Evolutionary conservation across 2,797 vertebrate species (phyloP).

Genomic region (Danio tinwini): DNA sequence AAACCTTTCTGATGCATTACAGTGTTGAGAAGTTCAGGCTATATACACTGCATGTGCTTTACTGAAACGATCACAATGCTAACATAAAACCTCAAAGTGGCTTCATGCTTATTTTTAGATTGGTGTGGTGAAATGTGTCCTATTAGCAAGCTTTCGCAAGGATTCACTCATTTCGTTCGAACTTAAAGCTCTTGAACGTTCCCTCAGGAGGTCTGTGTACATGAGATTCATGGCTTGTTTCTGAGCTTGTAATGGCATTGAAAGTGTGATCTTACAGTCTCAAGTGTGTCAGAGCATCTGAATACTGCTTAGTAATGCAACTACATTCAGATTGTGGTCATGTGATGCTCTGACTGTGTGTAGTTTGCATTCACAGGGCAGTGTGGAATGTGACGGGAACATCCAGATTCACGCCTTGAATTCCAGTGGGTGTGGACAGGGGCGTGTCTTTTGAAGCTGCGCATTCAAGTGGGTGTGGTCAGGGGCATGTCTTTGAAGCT

Average conservation of each 20-base stretch:
- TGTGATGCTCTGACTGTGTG: background rate
- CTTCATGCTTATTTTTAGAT: no score
- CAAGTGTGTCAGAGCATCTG: background rate
- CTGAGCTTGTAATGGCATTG: background rate
- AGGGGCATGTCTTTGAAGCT: conserved; percentile 58
- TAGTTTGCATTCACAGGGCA: background rate
- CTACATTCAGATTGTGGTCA: background rate
- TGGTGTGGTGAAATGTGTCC: no score
- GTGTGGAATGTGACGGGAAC: conserved; percentile 1
- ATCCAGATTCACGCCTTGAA: conserved; percentile 1
- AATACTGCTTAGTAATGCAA: background rate
- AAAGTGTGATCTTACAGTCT: background rate
- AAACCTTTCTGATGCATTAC: background rate
- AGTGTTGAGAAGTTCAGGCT: background rate
- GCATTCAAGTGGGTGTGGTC: conserved; percentile 49
- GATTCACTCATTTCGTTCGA: background rate
- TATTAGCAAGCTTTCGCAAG: no score
- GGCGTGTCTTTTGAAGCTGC: conserved; percentile 66
- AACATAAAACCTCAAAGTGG: no score
- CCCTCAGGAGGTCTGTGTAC: background rate
- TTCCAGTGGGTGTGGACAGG: background rate
- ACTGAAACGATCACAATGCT: background rate
- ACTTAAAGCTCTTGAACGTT: background rate
- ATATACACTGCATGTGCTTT: background rate
- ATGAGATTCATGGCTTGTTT: background rate